A percentile compares a stretch with the other conserved stretches of the same genome.
These are phyloP conservation scores for Cylas formicarius DNA, from an alignment of 1,140 invertebrate genomes.

Conservation along the genomic window DNA sequence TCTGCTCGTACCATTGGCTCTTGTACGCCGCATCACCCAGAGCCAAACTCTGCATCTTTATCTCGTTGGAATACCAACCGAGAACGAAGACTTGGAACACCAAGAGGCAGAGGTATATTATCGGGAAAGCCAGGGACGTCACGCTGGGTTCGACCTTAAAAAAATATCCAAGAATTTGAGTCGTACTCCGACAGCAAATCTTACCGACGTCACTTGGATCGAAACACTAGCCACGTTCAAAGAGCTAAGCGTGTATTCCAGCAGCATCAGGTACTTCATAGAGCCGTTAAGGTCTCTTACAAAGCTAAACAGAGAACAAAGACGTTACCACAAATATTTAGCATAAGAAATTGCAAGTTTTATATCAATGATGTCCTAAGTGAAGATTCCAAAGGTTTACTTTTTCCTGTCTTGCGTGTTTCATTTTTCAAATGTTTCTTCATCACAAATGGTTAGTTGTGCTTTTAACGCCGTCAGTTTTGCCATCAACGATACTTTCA, in stretches of 20 bases:
- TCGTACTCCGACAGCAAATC: not conserved
- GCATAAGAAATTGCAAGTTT: too few species aligned
- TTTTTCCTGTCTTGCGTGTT: not conserved
- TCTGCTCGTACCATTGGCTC: slow-evolving; percentile 8
- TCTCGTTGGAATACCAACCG: not conserved
- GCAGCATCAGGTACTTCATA: slow-evolving; percentile 6
- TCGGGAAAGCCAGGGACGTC: not conserved
- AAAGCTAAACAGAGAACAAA: not conserved
- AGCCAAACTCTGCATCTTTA: slow-evolving; percentile 1
- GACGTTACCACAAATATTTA: not conserved
- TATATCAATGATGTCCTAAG: too few species aligned
- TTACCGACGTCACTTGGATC: slow-evolving; percentile 4
- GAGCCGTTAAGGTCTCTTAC: slow-evolving; percentile 1
- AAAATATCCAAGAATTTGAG: not conserved
- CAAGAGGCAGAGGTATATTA: not conserved
- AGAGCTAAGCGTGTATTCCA: slow-evolving; percentile 4
- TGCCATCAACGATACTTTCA: too few species aligned
- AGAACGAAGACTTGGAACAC: not conserved
- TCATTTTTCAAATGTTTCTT: not conserved
- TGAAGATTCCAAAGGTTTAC: not conserved
- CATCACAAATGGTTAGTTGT: not conserved
- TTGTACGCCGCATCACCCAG: slow-evolving; percentile 1
- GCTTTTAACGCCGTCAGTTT: too few species aligned
- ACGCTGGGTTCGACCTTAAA: not conserved
- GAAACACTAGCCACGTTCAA: slow-evolving; percentile 1